Base-by-base conservation (phyloP, 92 coral and sea anemone species). In the Phenganax subtilis region DNA sequence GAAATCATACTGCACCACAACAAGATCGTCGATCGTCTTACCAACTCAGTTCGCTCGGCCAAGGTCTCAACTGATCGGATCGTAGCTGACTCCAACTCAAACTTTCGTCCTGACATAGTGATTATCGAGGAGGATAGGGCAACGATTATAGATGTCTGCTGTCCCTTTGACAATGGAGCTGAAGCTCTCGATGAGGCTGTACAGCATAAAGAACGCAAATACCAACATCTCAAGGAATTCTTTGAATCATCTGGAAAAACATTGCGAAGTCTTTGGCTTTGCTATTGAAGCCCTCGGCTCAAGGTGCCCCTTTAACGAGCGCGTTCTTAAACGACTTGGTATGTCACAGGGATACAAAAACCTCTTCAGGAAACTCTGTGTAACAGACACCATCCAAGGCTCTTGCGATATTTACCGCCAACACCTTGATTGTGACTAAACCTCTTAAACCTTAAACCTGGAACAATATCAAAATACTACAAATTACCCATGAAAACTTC, bases 91-190 rank as follows among this genome's bases (percentile, higher is more conserved):
- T 11, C 71, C 1, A 17, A 17, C 71, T 65, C 71, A 9, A 12
- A 17, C 2, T 0, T 44, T 11, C 28, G 71, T 17, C 71, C 71
- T 37, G 71, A 65, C 7, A 65, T 65, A 0, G 71, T 65, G 11
- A 17, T 65, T 10, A 65, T 9, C 7, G 71, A 65, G 31, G 71
- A 17, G 7, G 27, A 65, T 44, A 11, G 27, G 10, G 27, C 31
- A 0, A 65, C 71, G 2, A 15, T 65, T 17, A 65, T 65, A 10
- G 28, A 65, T 15, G 71, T 65, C 15, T 65, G 71, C 71, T 65
- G 71, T 15, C 71, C 71, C 15, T 65, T 65, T 6, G 71, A 65
- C 71, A 65, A 65, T 6, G 27, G 71, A 11, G 71, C 71, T 44
- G 71, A 65, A 17, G 47, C 47, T 5, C 47, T 37, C 3, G 47